Percentiles rank a stretch among this genome's conserved stretches.
Conservation (phyloP, 2,888 invertebrate genomes). For the Euclidia mi region DNA sequence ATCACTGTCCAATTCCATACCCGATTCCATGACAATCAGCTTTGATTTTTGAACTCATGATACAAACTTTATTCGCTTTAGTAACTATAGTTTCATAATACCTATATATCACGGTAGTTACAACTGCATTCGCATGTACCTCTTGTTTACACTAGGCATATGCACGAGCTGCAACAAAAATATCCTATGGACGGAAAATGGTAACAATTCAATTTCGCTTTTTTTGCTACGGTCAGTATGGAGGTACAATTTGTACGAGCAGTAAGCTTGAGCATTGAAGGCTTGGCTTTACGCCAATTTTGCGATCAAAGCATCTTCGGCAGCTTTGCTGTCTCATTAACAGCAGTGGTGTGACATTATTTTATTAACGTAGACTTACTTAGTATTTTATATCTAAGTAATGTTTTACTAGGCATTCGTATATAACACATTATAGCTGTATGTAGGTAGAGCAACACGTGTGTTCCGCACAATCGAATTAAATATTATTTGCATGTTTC, state of each 20-base stretch:
- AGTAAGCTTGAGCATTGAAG: constrained; percentile 80
- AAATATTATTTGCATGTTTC: constrained; percentile 67
- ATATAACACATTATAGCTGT: constrained; percentile 50
- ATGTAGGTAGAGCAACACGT: constrained; percentile 48
- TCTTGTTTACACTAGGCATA: constrained; percentile 74
- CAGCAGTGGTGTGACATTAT: constrained; percentile 70
- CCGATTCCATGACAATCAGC: constrained; percentile 56
- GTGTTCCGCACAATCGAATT: constrained; percentile 29
- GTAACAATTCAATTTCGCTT: constrained; percentile 90
- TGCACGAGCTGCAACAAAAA: constrained; percentile 82
- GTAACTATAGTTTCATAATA: constrained; percentile 66
- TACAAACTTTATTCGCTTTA: constrained; percentile 69
- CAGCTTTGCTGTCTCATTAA: constrained; percentile 79
- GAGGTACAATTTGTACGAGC: constrained; percentile 76
- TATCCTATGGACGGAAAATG: constrained; percentile 84
- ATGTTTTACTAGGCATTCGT: constrained; percentile 45
- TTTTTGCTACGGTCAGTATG: constrained; percentile 83
- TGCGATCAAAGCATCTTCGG: constrained; percentile 77
- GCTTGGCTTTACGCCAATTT: constrained; percentile 83
- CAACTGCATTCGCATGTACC: constrained; percentile 81
- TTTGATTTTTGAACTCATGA: constrained; percentile 50
- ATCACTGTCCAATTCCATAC: constrained; percentile 54
- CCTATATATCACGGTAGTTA: constrained; percentile 81
- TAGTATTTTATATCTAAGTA: constrained; percentile 52
- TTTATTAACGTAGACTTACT: constrained; percentile 75